A percentile compares a stretch with the other conserved stretches of the same genome.
Conservation (phyloP, 1,140 invertebrate species). For the Pogonomyrmex californicus region DNA sequence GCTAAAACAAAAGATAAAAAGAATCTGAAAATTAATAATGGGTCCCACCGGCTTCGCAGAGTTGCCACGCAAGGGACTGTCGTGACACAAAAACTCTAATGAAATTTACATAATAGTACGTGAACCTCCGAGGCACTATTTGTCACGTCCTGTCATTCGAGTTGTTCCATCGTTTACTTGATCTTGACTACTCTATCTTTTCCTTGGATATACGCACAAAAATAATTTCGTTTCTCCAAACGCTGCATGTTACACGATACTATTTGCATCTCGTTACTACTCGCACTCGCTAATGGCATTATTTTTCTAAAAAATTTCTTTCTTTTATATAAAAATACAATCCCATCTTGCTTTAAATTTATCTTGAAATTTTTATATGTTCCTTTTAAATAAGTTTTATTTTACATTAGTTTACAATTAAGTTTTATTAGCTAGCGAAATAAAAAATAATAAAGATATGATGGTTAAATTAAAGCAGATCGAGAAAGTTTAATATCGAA, state of each 20-base stretch:
- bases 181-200: background rate
- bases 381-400: background rate
- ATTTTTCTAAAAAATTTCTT: background rate
- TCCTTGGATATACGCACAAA: background rate
- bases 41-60: conserved; percentile 22
- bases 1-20: conserved; percentile 26
- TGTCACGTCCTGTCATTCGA: conserved; percentile 72
- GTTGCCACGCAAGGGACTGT: conserved; percentile 45
- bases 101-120: conserved; percentile 79
- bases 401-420: background rate
- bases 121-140: conserved; percentile 71
- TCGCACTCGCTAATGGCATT: background rate
- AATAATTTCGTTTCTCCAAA: background rate
- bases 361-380: background rate
- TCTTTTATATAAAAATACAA: background rate
- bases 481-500: conserved; percentile 9
- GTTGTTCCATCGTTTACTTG: conserved; percentile 64
- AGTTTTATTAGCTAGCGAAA: background rate
- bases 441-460: background rate
- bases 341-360: background rate
- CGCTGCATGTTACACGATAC: background rate
- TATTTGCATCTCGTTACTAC: background rate
- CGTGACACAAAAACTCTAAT: conserved; percentile 74
- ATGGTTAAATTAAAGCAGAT: background rate
- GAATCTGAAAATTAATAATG: conserved; percentile 69